Evolutionary conservation across 2,888 invertebrate genomes (phyloP), one percentile per base, ranked within the genome.

Genomic region (Seira musarum): DNA sequence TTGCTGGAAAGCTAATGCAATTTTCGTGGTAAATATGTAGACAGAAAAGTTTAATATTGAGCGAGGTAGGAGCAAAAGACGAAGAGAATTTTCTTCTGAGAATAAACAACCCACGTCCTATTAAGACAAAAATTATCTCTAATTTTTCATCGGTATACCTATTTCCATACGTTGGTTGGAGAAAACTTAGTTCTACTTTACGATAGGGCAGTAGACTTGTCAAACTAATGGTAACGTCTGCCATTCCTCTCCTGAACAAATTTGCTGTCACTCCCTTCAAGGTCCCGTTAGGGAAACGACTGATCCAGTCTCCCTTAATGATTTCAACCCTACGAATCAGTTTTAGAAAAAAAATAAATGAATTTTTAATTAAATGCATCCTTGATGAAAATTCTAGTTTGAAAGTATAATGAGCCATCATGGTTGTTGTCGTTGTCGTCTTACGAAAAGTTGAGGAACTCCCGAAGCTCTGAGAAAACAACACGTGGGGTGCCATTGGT

Each of bases 101-200:
- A n/a, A n/a, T n/a, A n/a, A n/a, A n/a, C n/a, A n/a, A n/a, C n/a
- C n/a, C n/a, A n/a, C n/a, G n/a, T n/a, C n/a, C n/a, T n/a, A n/a
- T n/a, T n/a, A n/a, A n/a, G n/a, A n/a, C n/a, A n/a, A n/a, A n/a
- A n/a, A n/a, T n/a, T n/a, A n/a, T n/a, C n/a, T n/a, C n/a, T n/a
- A n/a, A n/a, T n/a, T n/a, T n/a, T n/a, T n/a, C n/a, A n/a, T n/a
- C n/a, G n/a, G n/a, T n/a, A 8, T n/a, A 81, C 80, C 65, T 71
- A 67, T 75, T 66, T 15, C 49, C 69, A 30, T 76, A 81, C 1
- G 80, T 76, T 17, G 80, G 80, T n/a, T 81, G 80, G 21, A 81
- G 80, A 22, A 81, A 81, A 35, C 71, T 71, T 15, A 81, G 49
- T 15, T 71, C 80, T 10, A 61, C 30, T 76, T 67, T 67, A 25